Base-by-base conservation (phyloP, 1,140 invertebrate species). In the Bacillus rossius region DNA sequence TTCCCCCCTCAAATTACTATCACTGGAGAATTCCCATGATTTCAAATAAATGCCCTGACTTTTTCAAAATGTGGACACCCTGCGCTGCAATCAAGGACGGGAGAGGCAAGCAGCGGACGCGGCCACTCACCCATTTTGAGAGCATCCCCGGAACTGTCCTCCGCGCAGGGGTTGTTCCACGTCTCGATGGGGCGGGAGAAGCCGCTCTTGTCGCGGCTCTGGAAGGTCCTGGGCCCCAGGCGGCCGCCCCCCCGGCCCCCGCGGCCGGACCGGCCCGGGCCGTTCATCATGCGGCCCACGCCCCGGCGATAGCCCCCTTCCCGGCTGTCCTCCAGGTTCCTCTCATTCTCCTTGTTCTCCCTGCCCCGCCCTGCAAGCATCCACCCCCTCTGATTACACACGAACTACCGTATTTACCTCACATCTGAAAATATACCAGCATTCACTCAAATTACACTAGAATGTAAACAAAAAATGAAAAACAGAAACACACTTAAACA, bases 311-410 rank as follows among this genome's bases (percentile, higher is more conserved):
- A 73, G 42, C 71, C 70, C 61, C 75, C 71, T 26, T 68, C 72
- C 17, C 74, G 67, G 37, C 73, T 67, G 23, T 79, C 77, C 60
- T 79, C 76, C 66, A 77, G 71, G 59, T 80, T 80, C 61, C 74
- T 75, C 61, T 83, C 81, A 59, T 82, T 83, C 61, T 84, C 81
- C 65, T 82, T 83, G 61, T 81, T 82, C 65, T 83, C 81, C 49
- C 79, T 71, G 59, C 78, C 80, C 58, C 77, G 76, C 79, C 78
- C 78, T 78, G 7, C 14, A 51, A 25, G 13, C 41, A 16, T 42
- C 0, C 13, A 50, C 10, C 8, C 8, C 49, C 16, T 51, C 8
- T 22, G 37, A 34, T 51, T 26, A 10, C 49, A 51, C 49, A 51
- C 16, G 14, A 1, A 13, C 1, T 2, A 48, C 13, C 23, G 1